Evolutionary conservation across 2,797 vertebrate species (phyloP).

Genomic region (Etheostoma nigrum): DNA sequence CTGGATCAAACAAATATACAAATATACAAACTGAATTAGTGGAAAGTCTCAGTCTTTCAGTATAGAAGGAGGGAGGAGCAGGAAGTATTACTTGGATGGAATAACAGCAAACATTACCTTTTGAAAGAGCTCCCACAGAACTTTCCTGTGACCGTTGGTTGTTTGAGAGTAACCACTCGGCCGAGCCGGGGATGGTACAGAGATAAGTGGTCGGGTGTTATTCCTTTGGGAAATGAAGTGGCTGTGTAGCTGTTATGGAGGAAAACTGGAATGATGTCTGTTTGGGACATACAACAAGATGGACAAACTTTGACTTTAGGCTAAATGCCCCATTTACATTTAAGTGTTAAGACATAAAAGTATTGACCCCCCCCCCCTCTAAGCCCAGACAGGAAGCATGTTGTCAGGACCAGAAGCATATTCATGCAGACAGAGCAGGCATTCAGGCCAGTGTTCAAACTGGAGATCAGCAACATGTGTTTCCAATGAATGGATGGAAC

Average conservation of each 20-base stretch:
- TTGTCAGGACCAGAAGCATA: background rate
- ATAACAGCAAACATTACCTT: slow-evolving; percentile 88
- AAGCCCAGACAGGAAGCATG: background rate
- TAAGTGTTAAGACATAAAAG: background rate
- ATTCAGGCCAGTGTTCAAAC: background rate
- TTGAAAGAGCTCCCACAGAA: slow-evolving; percentile 76
- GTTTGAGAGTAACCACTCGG: background rate
- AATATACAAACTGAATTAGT: background rate
- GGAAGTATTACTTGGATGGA: slow-evolving; percentile 76
- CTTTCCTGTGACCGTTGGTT: slow-evolving; percentile 79
- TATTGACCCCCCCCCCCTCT: too few relatives aligned
- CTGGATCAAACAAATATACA: background rate
- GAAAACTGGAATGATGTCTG: slow-evolving; percentile 17
- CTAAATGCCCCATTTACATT: background rate
- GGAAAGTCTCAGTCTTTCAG: background rate
- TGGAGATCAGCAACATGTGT: background rate
- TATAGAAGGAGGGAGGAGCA: slow-evolving; percentile 65
- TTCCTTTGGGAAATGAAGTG: background rate
- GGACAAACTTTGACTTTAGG: background rate
- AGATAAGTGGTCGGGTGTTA: background rate
- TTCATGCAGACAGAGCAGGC: background rate
- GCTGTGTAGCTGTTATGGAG: background rate
- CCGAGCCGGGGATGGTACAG: background rate
- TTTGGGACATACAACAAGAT: background rate
- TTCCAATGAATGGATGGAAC: slow-evolving; percentile 2